Conservation (phyloP, 1,140 invertebrate species). For the Drosophila santomea region DNA sequence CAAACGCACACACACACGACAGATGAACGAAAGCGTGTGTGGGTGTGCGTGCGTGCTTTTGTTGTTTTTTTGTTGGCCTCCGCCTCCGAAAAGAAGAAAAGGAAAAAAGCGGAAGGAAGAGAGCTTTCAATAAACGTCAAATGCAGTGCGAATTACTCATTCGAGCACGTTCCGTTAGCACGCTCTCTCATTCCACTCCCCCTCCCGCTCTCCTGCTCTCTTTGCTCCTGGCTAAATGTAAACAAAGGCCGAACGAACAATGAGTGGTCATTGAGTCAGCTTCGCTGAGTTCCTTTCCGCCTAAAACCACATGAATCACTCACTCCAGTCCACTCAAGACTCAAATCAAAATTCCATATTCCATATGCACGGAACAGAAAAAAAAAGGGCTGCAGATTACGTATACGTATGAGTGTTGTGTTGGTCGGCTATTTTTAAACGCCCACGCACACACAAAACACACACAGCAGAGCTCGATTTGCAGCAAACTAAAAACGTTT, state of each 20-base stretch:
- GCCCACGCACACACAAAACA: constrained; percentile 5
- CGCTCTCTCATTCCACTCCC: not conserved
- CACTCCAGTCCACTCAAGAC: constrained; percentile 21
- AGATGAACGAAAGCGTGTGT: constrained; percentile 24
- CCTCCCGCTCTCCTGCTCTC: not conserved
- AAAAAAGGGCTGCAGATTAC: constrained; percentile 33
- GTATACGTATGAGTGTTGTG: not conserved
- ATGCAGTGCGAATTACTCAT: constrained; percentile 28
- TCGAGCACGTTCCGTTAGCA: constrained; percentile 31
- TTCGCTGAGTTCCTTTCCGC: constrained; percentile 10
- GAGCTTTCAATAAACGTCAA: constrained; percentile 10
- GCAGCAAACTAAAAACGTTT: not conserved
- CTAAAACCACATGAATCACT: constrained; percentile 28
- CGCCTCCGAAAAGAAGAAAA: constrained; percentile 23
- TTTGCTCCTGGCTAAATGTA: constrained; percentile 38
- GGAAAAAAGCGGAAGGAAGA: constrained; percentile 11
- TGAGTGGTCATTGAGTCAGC: constrained; percentile 28
- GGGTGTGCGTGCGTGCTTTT: constrained; percentile 20
- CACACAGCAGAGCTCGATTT: constrained; percentile 6
- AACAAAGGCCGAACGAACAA: constrained; percentile 40
- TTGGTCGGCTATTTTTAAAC: constrained; percentile 33
- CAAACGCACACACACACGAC: constrained; percentile 14
- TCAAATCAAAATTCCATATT: constrained; percentile 17
- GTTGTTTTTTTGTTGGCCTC: constrained; percentile 42
- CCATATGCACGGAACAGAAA: not conserved